Evolutionary conservation across 2,888 invertebrate species (phyloP).

Genomic region (Buathra laborator): DNA sequence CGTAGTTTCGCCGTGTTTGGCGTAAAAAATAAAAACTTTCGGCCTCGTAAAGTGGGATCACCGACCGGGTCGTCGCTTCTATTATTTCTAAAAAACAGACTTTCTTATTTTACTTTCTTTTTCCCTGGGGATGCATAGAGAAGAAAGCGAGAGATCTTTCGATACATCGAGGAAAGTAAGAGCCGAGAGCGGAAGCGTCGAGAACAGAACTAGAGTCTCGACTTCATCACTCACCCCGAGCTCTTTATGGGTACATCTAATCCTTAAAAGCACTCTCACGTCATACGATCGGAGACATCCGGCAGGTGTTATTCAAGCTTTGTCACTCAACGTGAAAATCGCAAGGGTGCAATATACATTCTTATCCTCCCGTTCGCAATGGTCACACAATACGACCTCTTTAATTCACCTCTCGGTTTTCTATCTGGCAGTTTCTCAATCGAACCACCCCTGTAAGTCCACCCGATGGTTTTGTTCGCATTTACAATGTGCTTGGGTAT

Average conservation of each 20-base stretch:
- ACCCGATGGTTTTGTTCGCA: background rate
- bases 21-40: background rate
- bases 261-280: constrained; percentile 32
- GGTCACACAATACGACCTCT: constrained; percentile 1
- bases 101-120: background rate
- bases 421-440: background rate
- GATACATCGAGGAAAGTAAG: background rate
- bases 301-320: constrained; percentile 31
- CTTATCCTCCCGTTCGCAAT: background rate
- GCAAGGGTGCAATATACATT: background rate
- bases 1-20: background rate
- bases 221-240: constrained; percentile 16
- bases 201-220: background rate
- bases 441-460: background rate
- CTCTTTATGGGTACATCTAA: constrained; percentile 7
- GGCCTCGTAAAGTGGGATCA: background rate
- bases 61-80: background rate
- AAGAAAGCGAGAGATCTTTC: background rate
- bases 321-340: background rate
- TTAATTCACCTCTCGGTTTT: background rate
- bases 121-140: background rate
- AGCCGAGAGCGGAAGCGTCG: background rate
- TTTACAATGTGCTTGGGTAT: background rate
- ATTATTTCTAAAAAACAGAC: background rate
- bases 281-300: constrained; percentile 5